phyloP scores from a whole-genome alignment of 2,113 vertebrate species.

The Corvus hawaiiensis region DNA sequence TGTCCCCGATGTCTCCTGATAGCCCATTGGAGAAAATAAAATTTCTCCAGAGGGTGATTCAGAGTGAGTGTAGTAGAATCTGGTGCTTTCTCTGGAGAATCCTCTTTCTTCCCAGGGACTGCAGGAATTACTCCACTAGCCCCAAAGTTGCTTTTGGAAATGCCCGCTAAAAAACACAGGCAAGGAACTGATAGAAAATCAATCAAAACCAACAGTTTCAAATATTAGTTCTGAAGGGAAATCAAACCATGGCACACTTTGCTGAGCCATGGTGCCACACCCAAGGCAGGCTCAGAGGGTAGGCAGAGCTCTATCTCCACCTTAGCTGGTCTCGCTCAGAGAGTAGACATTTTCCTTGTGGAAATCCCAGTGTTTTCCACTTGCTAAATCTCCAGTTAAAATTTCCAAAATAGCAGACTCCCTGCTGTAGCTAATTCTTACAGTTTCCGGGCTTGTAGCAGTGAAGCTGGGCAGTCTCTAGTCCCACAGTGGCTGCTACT shows the following conservation, averaged over 20 bases:
- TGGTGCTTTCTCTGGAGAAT: not conserved
- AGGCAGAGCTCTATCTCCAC: not conserved
- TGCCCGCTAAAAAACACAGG: not conserved
- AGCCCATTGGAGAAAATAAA: not conserved
- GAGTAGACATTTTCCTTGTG: not conserved
- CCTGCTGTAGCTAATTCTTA: not conserved
- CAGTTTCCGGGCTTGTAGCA: fast-evolving
- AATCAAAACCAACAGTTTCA: not conserved
- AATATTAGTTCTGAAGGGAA: not conserved
- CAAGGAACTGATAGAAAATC: not conserved
- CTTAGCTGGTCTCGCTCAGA: not conserved
- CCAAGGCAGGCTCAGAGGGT: not conserved
- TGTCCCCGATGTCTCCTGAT: not conserved
- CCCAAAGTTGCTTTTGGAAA: not conserved
- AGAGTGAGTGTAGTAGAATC: not conserved
- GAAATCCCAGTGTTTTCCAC: not conserved
- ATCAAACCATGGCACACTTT: not conserved
- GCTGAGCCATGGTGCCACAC: fast-evolving
- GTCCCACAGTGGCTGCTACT: not conserved
- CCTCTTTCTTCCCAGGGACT: not conserved
- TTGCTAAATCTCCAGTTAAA: not conserved
- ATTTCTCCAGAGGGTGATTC: not conserved
- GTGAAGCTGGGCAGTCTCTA: not conserved
- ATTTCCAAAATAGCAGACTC: not conserved
- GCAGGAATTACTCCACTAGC: not conserved